Evolutionary conservation across 30 jellyfish, hydroid and myxozoan genomes (phyloP).

Genomic region (Morbakka virulenta): DNA sequence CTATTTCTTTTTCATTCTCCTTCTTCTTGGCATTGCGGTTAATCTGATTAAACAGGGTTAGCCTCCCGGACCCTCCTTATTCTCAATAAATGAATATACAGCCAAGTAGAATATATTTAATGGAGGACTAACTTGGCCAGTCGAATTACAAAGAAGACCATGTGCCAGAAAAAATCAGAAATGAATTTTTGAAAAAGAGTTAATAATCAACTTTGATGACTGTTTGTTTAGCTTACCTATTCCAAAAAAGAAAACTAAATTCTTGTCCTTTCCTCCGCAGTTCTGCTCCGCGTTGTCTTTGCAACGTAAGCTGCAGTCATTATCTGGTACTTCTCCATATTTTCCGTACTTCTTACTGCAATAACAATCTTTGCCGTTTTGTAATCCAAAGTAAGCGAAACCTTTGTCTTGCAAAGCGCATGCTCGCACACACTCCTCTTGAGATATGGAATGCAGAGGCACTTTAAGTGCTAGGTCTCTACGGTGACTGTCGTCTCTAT

Average conservation of each 20-base stretch:
- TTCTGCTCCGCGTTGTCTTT: conserved; percentile 68
- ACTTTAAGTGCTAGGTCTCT: conserved; percentile 68
- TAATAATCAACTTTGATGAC: no score
- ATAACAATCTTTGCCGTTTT: conserved; percentile 76
- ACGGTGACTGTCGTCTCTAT: conserved; percentile 55
- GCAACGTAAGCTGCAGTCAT: conserved; percentile 52
- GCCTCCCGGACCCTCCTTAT: no score
- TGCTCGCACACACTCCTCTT: conserved; percentile 87
- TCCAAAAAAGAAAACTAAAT: conserved; percentile 77
- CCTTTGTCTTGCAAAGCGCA: conserved; percentile 89
- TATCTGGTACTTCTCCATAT: conserved; percentile 66
- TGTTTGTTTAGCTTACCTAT: conserved; percentile 40
- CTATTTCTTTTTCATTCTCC: no score
- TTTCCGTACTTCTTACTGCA: conserved; percentile 82
- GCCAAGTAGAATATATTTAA: no score
- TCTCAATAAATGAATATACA: no score
- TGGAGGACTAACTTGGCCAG: no score
- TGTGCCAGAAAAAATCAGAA: no score
- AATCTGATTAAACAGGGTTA: no score
- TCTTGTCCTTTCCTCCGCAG: conserved; percentile 88
- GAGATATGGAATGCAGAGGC: conserved; percentile 46
- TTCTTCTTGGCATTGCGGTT: no score
- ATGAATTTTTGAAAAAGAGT: no score
- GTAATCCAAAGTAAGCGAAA: conserved; percentile 87
- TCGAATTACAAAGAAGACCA: no score